Percentiles rank a stretch among this genome's conserved stretches.
Evolutionary conservation across 2,113 vertebrate species (phyloP).

Genomic region (Gymnorhina tibicen): DNA sequence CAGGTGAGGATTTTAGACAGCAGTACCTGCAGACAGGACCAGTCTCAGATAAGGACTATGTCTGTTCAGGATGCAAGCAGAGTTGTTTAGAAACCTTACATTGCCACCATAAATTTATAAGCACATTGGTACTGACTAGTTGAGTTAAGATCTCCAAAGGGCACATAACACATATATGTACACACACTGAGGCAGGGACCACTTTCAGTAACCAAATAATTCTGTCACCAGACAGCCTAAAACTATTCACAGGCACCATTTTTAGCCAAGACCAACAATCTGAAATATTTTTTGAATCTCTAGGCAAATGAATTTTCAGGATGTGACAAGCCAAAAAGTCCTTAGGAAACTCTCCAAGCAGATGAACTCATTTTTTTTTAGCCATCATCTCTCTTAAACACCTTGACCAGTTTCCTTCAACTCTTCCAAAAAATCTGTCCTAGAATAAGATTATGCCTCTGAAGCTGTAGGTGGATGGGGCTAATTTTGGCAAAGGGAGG

Average conservation of each 20-base stretch:
- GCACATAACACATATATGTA: not conserved
- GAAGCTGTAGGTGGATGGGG: slow-evolving; percentile 8
- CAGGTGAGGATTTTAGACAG: not conserved
- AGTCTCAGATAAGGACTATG: not conserved
- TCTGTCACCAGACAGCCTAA: slow-evolving; percentile 54
- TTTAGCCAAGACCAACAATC: slow-evolving; percentile 53
- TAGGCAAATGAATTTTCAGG: slow-evolving; percentile 37
- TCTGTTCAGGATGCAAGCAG: not conserved
- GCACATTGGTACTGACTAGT: not conserved
- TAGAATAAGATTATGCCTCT: slow-evolving; percentile 37
- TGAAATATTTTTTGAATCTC: slow-evolving; percentile 2
- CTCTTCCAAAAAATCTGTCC: slow-evolving; percentile 36
- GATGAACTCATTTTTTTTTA: slow-evolving; percentile 52
- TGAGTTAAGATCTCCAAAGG: not conserved
- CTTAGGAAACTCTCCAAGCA: slow-evolving; percentile 32
- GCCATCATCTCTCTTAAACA: slow-evolving; percentile 39
- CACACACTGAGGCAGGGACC: not conserved
- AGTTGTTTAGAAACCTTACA: not conserved
- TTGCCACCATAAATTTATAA: not conserved
- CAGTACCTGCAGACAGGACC: not conserved
- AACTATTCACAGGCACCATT: slow-evolving; percentile 30
- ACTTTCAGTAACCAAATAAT: slow-evolving; percentile 48
- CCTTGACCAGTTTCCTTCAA: slow-evolving; percentile 55
- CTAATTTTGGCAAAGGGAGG: slow-evolving; percentile 33
- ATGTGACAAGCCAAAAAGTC: slow-evolving; percentile 32